Percentiles rank a stretch among this genome's conserved stretches.
Conservation (phyloP, 2,113 vertebrate genomes). For the Oreamnos americanus region DNA sequence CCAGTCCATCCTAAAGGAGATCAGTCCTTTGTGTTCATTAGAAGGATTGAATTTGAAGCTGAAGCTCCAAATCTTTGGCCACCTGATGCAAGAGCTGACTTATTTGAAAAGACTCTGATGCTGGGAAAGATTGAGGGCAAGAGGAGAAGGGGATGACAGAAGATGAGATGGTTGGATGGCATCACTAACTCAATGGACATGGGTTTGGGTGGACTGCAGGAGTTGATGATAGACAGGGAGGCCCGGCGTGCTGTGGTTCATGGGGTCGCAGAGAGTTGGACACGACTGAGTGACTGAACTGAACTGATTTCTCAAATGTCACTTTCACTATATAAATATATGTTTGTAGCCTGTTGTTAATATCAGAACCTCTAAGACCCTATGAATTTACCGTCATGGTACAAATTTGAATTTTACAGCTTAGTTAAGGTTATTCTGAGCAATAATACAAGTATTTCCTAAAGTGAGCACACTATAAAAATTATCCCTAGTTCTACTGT, state of each 20-base stretch:
- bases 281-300: background rate
- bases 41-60: background rate
- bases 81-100: background rate
- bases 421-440: background rate
- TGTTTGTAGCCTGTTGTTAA: background rate
- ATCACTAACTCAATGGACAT: background rate
- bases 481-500: background rate
- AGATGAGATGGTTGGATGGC: background rate
- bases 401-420: background rate
- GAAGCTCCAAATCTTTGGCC: background rate
- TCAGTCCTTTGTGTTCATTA: background rate
- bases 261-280: rapidly evolving
- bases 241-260: background rate
- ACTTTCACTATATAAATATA: background rate
- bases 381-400: background rate
- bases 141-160: background rate
- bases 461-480: background rate
- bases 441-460: background rate
- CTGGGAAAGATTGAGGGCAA: background rate
- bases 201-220: background rate
- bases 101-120: background rate
- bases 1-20: background rate
- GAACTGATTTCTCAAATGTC: background rate
- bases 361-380: background rate
- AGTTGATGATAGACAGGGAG: background rate